Evolutionary conservation across 2,888 invertebrate species (phyloP), one percentile per base, ranked within the genome.

Genomic region (Troides oblongomaculatus): DNA sequence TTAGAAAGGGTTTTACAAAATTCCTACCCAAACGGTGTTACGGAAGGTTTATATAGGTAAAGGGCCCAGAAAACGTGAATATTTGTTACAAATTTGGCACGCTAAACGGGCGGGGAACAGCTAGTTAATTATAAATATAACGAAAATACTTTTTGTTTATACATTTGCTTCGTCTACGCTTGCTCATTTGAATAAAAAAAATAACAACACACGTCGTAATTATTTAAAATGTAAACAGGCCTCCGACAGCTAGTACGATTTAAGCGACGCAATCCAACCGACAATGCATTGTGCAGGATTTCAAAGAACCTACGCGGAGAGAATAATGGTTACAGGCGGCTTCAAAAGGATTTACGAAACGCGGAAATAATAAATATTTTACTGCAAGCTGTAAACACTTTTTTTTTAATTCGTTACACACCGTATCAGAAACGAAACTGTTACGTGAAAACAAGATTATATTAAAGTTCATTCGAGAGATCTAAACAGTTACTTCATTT

Each of bases 281-380:
- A 64, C 69, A 69, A 69, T 69, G 69, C 60, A 68, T 68, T 68
- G 68, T 68, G 53, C 68, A 68, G 58, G 64, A 60, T 68, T 68
- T 68, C 60, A 69, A 69, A 69, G 69, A 69, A 69, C 64, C 61
- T 64, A 43, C 56, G 61, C 46, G 61, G 56, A 61, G 56, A 69
- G 61, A 69, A 69, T 64, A 61, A 69, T 61, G 64, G 64, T 56
- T 69, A 39, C 36, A 64, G 57, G 46, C 61, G 61, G 69, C 39
- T 69, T 69, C 69, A 57, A 56, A 64, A 57, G 64, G 69, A 64
- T 64, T 64, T 69, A 56, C 61, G 62, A 64, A 69, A 69, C 30
- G 61, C 25, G 64, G 64, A 64, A 64, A 69, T 69, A 39, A 61
- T 61, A 64, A 64, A 69, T 64, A 69, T 69, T 69, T 64, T 21